Evolutionary conservation across 1,140 invertebrate species (phyloP).

Genomic region (Rhyacophila brunnea): DNA sequence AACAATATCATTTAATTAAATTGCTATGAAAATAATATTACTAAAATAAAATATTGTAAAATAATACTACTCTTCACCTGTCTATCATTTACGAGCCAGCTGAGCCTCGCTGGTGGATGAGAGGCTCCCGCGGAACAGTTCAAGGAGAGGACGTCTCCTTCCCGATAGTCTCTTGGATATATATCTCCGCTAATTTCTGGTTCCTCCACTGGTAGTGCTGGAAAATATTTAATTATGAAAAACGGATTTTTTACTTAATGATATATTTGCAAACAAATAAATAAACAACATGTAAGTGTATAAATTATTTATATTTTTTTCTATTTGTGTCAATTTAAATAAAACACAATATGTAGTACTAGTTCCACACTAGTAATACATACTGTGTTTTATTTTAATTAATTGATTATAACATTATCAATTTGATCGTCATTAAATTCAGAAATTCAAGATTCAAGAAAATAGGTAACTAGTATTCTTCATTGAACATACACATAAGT

Average conservation of each 20-base stretch:
- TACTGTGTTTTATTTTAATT: too few relatives aligned
- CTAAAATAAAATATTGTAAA: too few relatives aligned
- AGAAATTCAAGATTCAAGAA: too few relatives aligned
- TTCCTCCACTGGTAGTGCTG: constrained; percentile 66
- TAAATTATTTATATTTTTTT: background rate
- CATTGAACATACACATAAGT: too few relatives aligned
- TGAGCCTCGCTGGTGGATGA: constrained; percentile 65
- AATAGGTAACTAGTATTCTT: too few relatives aligned
- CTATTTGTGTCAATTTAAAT: background rate
- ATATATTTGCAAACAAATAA: background rate
- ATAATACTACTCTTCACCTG: too few relatives aligned
- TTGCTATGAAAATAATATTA: too few relatives aligned
- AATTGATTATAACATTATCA: too few relatives aligned
- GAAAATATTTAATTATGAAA: constrained; percentile 34
- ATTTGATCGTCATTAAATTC: too few relatives aligned
- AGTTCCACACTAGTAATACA: too few relatives aligned
- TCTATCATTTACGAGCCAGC: constrained; percentile 73
- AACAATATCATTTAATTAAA: too few relatives aligned
- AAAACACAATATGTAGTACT: too few relatives aligned
- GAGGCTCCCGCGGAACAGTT: constrained; percentile 75
- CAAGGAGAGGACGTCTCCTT: constrained; percentile 68
- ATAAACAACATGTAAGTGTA: background rate
- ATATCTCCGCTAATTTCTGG: constrained; percentile 70
- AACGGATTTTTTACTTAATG: background rate
- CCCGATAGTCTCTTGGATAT: constrained; percentile 64